Conservation (phyloP, 2,113 vertebrate genomes). For the Serilophus lunatus region DNA sequence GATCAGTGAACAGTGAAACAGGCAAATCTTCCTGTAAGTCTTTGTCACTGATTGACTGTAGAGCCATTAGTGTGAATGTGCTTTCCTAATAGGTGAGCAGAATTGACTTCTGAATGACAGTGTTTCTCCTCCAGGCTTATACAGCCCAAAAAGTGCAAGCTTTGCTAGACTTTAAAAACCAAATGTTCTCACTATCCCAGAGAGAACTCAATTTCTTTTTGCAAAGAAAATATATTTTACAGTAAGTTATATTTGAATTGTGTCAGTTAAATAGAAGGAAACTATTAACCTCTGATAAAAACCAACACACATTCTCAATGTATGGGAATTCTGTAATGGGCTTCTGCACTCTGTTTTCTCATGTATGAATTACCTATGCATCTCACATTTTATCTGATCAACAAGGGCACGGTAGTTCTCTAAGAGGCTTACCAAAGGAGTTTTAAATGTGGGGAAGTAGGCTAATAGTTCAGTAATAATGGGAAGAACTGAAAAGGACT, state of each 20-base stretch:
- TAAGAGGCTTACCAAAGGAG: neutral
- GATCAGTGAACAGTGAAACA: constrained; percentile 63
- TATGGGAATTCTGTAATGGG: neutral
- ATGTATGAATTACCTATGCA: neutral
- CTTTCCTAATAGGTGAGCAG: constrained; percentile 59
- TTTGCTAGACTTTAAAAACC: constrained; percentile 40
- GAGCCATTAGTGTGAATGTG: constrained; percentile 46
- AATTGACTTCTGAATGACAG: constrained; percentile 63
- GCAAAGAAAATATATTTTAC: neutral
- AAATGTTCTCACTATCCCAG: neutral
- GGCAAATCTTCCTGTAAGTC: constrained; percentile 49
- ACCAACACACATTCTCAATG: neutral
- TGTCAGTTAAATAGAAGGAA: neutral
- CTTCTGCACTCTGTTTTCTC: neutral
- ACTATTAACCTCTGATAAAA: neutral
- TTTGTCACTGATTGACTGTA: constrained; percentile 45
- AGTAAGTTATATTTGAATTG: neutral
- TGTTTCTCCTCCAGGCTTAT: constrained; percentile 39
- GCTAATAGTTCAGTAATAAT: neutral
- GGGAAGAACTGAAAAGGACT: neutral
- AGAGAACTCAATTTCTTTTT: neutral
- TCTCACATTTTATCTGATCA: neutral
- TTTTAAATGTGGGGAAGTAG: neutral
- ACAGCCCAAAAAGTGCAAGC: constrained; percentile 26
- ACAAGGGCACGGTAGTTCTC: neutral